Conservation (phyloP, 2,113 vertebrate genomes). For the Pelecanus crispus region DNA sequence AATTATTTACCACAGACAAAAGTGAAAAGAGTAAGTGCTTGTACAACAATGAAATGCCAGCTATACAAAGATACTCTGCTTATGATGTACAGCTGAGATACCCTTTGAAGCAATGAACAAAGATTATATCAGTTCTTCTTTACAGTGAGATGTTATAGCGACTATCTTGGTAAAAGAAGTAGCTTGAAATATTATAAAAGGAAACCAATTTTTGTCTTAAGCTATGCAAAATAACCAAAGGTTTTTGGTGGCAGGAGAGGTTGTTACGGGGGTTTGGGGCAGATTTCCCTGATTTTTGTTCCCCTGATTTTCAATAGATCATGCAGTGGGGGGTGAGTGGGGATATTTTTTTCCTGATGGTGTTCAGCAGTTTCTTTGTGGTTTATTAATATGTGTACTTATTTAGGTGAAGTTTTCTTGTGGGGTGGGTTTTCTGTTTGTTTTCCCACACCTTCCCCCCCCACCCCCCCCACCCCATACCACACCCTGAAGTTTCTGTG, state of each 20-base stretch:
- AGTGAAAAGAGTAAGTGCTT: background rate
- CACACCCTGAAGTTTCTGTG: background rate
- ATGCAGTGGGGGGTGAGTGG: too few relatives aligned
- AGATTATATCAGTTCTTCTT: background rate
- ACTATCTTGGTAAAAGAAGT: background rate
- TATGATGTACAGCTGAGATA: background rate
- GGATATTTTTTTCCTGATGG: background rate
- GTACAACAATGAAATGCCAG: background rate
- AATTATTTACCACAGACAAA: background rate
- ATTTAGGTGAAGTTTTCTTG: background rate
- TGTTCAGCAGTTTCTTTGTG: background rate
- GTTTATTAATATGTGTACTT: background rate
- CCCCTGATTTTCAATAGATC: background rate
- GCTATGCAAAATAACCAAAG: background rate
- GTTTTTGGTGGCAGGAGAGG: background rate
- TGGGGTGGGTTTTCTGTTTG: background rate
- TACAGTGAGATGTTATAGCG: background rate
- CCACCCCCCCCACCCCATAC: fast-evolving
- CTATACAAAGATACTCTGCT: background rate
- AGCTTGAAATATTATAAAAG: background rate
- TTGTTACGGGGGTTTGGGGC: background rate
- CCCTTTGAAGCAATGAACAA: background rate
- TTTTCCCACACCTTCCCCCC: background rate
- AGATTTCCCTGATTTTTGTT: background rate
- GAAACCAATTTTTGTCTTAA: background rate